Evolutionary conservation across 1,140 invertebrate species (phyloP).

Genomic region (Phthorimaea operculella): DNA sequence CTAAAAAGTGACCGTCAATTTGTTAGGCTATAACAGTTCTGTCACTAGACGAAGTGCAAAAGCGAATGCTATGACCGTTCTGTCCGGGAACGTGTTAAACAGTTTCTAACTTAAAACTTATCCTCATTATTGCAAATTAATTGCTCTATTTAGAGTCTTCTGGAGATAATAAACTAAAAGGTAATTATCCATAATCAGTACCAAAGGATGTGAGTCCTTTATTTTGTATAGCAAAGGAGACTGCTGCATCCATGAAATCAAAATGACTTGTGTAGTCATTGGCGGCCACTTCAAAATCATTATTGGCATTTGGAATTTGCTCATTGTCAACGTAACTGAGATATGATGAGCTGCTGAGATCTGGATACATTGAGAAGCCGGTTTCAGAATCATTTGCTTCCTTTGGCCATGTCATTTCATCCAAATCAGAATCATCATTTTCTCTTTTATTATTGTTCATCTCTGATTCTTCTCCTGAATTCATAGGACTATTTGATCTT

Average conservation of each 20-base stretch:
- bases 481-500: slow-evolving; percentile 33
- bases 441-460: slow-evolving; percentile 16
- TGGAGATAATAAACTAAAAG: slow-evolving; percentile 10
- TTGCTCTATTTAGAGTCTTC: slow-evolving; percentile 17
- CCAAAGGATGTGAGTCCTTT: slow-evolving; percentile 73
- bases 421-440: slow-evolving; percentile 15
- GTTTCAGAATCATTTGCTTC: slow-evolving; percentile 24
- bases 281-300: slow-evolving; percentile 28
- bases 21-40: no score
- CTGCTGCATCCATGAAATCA: slow-evolving; percentile 75
- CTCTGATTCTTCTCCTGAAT: slow-evolving; percentile 31
- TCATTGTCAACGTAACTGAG: slow-evolving; percentile 39
- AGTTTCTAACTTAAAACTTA: not conserved
- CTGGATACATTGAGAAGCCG: slow-evolving; percentile 30
- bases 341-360: slow-evolving; percentile 34
- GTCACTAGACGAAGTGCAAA: no score
- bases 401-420: slow-evolving; percentile 34
- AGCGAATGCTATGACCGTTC: no score
- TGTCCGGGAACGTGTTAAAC: no score
- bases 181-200: slow-evolving; percentile 55
- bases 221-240: slow-evolving; percentile 76
- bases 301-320: slow-evolving; percentile 15
- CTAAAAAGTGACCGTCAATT: no score
- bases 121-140: slow-evolving; percentile 4
- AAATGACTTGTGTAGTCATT: slow-evolving; percentile 44